Evolutionary conservation across 2,797 vertebrate genomes (phyloP).

Genomic region (Rhabdophis nuchalis): DNA sequence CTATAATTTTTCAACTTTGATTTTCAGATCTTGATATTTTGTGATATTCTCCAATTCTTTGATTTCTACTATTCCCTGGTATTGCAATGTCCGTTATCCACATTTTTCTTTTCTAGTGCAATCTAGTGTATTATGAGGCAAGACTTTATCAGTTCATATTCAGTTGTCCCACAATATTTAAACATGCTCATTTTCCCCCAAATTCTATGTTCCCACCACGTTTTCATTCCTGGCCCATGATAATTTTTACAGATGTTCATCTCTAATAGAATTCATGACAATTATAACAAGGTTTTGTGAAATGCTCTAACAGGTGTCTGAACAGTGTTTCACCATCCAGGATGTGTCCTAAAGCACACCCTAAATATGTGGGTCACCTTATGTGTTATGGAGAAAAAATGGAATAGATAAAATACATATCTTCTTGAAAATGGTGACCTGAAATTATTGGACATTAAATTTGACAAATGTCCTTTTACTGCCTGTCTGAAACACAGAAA

Average conservation of each 20-base stretch:
- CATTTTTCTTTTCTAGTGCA: not conserved
- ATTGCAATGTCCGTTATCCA: not conserved
- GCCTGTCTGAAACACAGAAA: not conserved
- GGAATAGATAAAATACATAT: not conserved
- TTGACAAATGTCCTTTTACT: not conserved
- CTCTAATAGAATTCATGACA: not conserved
- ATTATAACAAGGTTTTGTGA: not conserved
- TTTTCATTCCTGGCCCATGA: not conserved
- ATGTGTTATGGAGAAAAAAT: not conserved
- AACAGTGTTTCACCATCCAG: not conserved
- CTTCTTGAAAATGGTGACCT: not conserved
- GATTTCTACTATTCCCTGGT: not conserved
- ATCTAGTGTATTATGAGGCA: not conserved
- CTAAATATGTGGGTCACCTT: not conserved
- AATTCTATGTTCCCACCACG: not conserved
- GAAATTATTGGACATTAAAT: not conserved
- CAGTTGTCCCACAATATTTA: not conserved
- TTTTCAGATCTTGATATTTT: not conserved
- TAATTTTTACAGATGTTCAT: not conserved
- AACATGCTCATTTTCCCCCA: not conserved
- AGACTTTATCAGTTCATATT: not conserved
- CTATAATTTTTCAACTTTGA: not conserved
- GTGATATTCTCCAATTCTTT: not conserved
- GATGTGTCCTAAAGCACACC: not conserved
- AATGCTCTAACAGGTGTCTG: not conserved